Evolutionary conservation across 2,113 vertebrate genomes (phyloP).

Genomic region (Telmatochromis sp.): DNA sequence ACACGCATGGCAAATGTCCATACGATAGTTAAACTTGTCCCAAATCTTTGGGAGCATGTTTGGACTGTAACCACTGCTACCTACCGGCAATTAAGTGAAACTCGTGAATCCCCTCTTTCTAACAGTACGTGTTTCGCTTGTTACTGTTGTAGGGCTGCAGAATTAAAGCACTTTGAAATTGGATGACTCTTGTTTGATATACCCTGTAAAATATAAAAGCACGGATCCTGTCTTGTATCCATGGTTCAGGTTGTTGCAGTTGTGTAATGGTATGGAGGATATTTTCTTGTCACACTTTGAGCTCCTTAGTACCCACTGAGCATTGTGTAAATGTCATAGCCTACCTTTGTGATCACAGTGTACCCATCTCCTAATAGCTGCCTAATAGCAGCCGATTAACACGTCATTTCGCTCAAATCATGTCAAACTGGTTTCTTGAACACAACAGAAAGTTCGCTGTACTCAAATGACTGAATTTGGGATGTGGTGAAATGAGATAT

Average conservation of each 20-base stretch:
- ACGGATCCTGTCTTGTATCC: background rate
- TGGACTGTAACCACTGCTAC: background rate
- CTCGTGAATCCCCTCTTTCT: background rate
- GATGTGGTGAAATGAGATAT: background rate
- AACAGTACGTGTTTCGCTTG: background rate
- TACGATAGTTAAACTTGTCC: background rate
- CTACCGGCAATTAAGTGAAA: background rate
- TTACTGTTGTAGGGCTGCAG: background rate
- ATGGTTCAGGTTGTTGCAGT: background rate
- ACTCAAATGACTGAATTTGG: background rate
- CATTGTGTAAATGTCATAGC: background rate
- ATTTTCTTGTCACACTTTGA: background rate
- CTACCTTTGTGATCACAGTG: background rate
- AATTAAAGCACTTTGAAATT: background rate
- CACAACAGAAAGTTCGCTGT: rapidly evolving
- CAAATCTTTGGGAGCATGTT: background rate
- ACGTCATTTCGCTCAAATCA: background rate
- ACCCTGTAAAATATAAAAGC: background rate
- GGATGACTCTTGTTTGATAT: background rate
- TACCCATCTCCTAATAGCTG: background rate
- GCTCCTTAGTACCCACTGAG: background rate
- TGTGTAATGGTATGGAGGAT: background rate
- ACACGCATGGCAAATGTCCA: rapidly evolving
- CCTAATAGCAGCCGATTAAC: background rate
- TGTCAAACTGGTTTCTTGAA: background rate